Evolutionary conservation across 2,888 invertebrate species (phyloP).

Genomic region (Ptilodon capucinus): DNA sequence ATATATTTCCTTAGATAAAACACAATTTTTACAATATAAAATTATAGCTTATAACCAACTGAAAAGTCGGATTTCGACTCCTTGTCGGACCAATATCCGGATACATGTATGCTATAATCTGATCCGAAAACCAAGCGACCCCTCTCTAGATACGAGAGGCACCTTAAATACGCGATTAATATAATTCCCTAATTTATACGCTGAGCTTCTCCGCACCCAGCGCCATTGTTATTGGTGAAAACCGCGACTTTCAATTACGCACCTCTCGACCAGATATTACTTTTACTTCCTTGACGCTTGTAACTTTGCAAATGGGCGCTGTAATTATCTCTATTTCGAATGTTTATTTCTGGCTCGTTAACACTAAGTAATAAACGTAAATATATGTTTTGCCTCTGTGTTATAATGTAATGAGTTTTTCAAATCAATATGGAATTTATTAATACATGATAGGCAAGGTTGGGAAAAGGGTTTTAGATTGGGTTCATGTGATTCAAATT

Average conservation of each 20-base stretch:
- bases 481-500: neutral
- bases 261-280: conserved; percentile 45
- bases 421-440: neutral
- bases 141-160: conserved; percentile 9
- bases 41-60: too few relatives aligned
- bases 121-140: neutral
- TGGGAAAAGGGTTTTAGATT: too few relatives aligned
- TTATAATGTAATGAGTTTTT: neutral
- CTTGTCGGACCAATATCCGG: neutral
- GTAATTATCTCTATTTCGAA: conserved; percentile 40
- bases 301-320: conserved; percentile 47
- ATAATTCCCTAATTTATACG: conserved; percentile 76
- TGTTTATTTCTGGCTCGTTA: too few relatives aligned
- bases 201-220: conserved; percentile 45
- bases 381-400: neutral
- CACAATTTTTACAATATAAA: neutral
- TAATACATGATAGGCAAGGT: too few relatives aligned
- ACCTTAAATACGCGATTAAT: conserved; percentile 68
- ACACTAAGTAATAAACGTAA: too few relatives aligned
- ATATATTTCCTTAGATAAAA: too few relatives aligned
- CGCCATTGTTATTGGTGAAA: conserved; percentile 60
- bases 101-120: neutral
- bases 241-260: conserved; percentile 68
- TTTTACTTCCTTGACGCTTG: conserved; percentile 42
- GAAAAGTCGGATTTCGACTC: neutral